Evolutionary conservation across 2,113 vertebrate genomes (phyloP).

Genomic region (Numenius arquata): DNA sequence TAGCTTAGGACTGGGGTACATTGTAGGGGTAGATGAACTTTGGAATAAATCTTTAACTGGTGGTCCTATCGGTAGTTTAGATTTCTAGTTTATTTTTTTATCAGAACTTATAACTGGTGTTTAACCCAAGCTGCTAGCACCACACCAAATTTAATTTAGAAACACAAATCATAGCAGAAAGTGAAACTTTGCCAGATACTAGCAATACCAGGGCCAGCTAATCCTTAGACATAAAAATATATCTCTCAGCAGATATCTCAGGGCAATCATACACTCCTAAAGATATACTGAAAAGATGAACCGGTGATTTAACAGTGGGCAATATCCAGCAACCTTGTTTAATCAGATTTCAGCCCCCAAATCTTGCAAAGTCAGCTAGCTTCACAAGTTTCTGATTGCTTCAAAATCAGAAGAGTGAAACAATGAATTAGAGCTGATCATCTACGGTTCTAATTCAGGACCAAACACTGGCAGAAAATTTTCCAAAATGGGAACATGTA

Average conservation of each 20-base stretch:
- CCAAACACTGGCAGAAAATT: slow-evolving; percentile 3
- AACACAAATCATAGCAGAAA: slow-evolving; percentile 15
- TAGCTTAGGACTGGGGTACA: not conserved
- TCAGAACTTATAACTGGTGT: not conserved
- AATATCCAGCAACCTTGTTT: slow-evolving; percentile 13
- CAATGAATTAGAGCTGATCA: slow-evolving; percentile 29
- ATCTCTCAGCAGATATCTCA: not conserved
- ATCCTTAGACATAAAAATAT: not conserved
- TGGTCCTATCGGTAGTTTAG: not conserved
- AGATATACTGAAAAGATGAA: not conserved
- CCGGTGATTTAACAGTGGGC: not conserved
- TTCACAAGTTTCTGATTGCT: slow-evolving; percentile 5
- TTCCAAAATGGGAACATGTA: not conserved
- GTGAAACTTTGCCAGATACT: slow-evolving; percentile 1
- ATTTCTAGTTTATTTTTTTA: not conserved
- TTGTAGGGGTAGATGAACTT: not conserved
- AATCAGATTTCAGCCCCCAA: slow-evolving; percentile 32
- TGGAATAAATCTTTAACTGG: not conserved
- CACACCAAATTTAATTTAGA: slow-evolving; percentile 40
- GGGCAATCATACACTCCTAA: not conserved
- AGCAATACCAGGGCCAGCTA: slow-evolving; percentile 1
- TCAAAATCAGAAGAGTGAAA: slow-evolving; percentile 33
- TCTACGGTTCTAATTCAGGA: not conserved
- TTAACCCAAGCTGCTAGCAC: slow-evolving; percentile 12
- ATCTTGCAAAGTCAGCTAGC: slow-evolving; percentile 34